phyloP scores from a whole-genome alignment of 2,888 invertebrate species.

The Troides helena region DNA sequence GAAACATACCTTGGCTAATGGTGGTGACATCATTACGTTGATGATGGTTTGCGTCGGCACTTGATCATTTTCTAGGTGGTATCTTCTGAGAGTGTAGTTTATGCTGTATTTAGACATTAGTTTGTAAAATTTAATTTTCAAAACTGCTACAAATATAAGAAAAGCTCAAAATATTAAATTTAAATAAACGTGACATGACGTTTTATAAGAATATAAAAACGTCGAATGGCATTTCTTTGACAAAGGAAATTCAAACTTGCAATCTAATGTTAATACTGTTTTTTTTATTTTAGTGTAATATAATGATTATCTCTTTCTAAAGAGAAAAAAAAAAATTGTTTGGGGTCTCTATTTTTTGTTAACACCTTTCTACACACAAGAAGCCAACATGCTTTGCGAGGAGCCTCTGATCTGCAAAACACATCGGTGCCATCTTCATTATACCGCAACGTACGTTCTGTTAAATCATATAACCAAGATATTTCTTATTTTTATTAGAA shows the following conservation, averaged over 20 bases:
- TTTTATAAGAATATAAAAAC: not conserved
- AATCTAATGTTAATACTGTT: no score
- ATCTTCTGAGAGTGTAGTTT: constrained; percentile 61
- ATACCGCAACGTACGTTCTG: no score
- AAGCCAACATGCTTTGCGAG: no score
- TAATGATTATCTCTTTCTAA: no score
- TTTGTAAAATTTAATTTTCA: not conserved
- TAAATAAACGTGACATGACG: not conserved
- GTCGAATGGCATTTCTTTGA: not conserved
- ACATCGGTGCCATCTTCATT: no score
- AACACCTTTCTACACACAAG: no score
- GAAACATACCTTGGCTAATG: constrained; percentile 65
- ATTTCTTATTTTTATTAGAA: no score
- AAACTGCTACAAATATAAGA: not conserved
- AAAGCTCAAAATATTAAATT: not conserved
- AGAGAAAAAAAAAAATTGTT: no score
- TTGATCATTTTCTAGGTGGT: constrained; percentile 55
- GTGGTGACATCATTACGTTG: constrained; percentile 55
- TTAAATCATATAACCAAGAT: no score
- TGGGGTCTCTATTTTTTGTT: no score
- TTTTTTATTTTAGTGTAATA: no score
- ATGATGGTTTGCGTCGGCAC: constrained; percentile 67
- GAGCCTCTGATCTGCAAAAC: no score
- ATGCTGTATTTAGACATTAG: constrained; percentile 45
- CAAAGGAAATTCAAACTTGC: not conserved